These are phyloP conservation scores for Amphiprion ocellaris DNA, from an alignment of 2,113 vertebrate genomes.

Conservation along the genomic window DNA sequence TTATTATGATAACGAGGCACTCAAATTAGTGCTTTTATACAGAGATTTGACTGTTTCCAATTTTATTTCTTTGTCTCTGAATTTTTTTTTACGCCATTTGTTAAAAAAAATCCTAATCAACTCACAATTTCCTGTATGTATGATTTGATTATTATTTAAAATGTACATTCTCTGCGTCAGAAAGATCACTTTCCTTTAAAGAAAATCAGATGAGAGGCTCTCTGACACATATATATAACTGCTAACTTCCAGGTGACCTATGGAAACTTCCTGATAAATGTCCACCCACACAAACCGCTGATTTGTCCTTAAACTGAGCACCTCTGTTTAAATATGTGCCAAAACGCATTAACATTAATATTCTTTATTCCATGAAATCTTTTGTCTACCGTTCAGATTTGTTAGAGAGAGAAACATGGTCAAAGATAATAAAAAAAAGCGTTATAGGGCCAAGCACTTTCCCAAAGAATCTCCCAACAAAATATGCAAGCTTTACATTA, in stretches of 20 bases:
- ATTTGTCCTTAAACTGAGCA: background rate
- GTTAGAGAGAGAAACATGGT: slow-evolving; percentile 60
- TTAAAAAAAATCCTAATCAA: too few species aligned
- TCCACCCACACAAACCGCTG: background rate
- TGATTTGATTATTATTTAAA: too few species aligned
- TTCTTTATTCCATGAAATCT: slow-evolving; percentile 44
- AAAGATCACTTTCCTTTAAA: too few species aligned
- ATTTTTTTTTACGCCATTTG: too few species aligned
- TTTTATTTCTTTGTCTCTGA: too few species aligned
- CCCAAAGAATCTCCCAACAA: slow-evolving; percentile 81
- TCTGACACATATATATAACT: background rate
- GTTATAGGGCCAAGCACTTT: slow-evolving; percentile 68
- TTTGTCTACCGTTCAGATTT: slow-evolving; percentile 63
- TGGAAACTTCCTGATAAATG: slow-evolving; percentile 7
- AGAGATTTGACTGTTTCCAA: too few species aligned
- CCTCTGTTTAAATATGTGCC: background rate
- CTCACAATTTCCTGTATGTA: too few species aligned
- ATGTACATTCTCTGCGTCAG: too few species aligned
- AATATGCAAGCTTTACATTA: slow-evolving; percentile 93
- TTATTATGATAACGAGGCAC: too few species aligned
- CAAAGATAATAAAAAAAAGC: slow-evolving; percentile 63
- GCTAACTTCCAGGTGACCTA: background rate
- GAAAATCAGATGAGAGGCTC: too few species aligned
- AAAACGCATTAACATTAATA: slow-evolving; percentile 31
- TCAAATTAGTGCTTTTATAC: too few species aligned